phyloP scores from a whole-genome alignment of 2,797 vertebrate genomes.

The Xiphorhynchus erythropygius region DNA sequence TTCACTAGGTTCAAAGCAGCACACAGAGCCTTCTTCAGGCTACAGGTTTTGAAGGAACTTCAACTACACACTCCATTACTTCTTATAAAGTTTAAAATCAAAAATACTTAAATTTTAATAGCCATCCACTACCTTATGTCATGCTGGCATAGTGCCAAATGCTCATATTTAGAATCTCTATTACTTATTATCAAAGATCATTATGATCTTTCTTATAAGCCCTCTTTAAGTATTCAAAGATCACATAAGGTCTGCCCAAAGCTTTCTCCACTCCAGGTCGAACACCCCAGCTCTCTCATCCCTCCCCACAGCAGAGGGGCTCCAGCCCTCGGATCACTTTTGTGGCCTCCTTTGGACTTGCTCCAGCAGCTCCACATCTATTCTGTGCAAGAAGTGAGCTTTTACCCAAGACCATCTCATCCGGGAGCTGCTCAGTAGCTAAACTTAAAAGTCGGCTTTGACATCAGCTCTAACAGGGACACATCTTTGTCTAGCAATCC shows the following conservation, averaged over 20 bases:
- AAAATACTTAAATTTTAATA: neutral
- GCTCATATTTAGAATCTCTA: neutral
- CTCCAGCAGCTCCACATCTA: neutral
- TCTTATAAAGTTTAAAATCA: neutral
- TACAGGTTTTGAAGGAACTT: neutral
- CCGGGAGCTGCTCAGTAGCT: neutral
- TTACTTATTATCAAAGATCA: neutral
- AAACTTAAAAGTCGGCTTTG: neutral
- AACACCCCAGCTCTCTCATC: neutral
- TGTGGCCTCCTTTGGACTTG: neutral
- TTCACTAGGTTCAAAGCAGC: neutral
- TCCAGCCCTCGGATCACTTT: neutral
- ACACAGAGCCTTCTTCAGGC: neutral
- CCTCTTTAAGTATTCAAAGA: neutral
- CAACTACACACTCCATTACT: neutral
- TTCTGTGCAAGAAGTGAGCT: neutral
- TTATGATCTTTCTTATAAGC: neutral
- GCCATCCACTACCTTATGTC: neutral
- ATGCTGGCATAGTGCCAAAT: neutral
- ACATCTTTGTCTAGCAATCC: neutral
- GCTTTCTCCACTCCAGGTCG: neutral
- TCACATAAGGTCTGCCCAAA: neutral
- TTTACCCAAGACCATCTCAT: neutral
- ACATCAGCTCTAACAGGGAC: neutral
- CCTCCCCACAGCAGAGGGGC: neutral